These are phyloP conservation scores for Phallusia fumigata DNA, from an alignment of 23 tunicate genomes.

Conservation along the genomic window DNA sequence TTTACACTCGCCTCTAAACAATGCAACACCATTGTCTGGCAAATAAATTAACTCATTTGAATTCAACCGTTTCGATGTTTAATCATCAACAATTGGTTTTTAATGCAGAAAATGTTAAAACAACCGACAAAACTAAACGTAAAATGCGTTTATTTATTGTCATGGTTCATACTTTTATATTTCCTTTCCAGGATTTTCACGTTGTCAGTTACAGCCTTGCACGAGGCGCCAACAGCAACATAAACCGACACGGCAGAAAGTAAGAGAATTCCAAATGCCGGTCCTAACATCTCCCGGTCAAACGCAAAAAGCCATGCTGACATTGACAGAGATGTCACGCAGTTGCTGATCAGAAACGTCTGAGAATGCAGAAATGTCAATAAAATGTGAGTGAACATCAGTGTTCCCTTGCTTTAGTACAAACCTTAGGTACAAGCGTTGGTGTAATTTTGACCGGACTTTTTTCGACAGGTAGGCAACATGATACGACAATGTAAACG, in stretches of 20 bases:
- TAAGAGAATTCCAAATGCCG: constrained; percentile 43
- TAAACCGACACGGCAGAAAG: constrained; percentile 31
- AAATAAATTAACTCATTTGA: too few species aligned
- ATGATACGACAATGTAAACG: constrained; percentile 45
- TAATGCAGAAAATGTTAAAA: too few species aligned
- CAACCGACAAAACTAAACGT: too few species aligned
- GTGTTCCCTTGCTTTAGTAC: not conserved
- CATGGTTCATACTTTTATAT: not conserved
- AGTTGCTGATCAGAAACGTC: constrained; percentile 46
- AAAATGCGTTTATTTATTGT: not conserved
- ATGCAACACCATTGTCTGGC: too few species aligned
- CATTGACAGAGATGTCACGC: constrained; percentile 25
- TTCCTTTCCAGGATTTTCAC: not conserved
- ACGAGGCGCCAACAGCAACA: constrained; percentile 48
- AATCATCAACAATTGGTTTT: too few species aligned
- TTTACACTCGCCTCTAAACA: too few species aligned
- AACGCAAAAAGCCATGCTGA: constrained; percentile 76
- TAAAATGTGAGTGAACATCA: not conserved
- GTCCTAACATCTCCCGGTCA: constrained; percentile 68
- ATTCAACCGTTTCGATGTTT: too few species aligned
- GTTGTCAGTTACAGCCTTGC: constrained; percentile 49
- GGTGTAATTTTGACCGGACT: constrained; percentile 57
- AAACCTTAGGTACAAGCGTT: constrained; percentile 34
- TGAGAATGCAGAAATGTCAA: not conserved
- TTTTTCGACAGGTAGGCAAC: constrained; percentile 38